phyloP scores from a whole-genome alignment of 2,113 vertebrate species.

The Mohoua ochrocephala region DNA sequence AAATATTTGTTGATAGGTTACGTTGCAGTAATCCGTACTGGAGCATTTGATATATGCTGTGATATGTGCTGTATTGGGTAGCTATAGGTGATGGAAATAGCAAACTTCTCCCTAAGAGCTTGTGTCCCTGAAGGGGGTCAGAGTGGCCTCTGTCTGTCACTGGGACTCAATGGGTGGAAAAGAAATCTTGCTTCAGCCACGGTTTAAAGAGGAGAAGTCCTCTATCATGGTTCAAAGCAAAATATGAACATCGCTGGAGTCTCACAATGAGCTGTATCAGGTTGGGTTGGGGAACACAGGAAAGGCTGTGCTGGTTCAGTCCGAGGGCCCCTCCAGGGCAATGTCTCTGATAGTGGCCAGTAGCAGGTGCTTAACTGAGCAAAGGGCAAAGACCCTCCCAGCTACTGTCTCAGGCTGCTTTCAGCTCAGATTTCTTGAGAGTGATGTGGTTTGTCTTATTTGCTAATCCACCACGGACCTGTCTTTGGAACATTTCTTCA shows the following conservation, averaged over 20 bases:
- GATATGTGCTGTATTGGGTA: not conserved
- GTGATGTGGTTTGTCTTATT: not conserved
- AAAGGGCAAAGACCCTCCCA: not conserved
- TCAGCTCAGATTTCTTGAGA: not conserved
- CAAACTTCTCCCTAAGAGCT: not conserved
- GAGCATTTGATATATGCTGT: not conserved
- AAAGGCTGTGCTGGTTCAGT: not conserved
- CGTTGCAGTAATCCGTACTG: not conserved
- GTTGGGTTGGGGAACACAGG: not conserved
- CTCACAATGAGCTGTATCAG: accelerated
- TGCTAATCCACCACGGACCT: not conserved
- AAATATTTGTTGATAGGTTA: not conserved
- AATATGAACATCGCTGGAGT: not conserved
- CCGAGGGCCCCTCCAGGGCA: not conserved
- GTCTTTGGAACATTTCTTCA: not conserved
- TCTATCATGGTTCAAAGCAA: not conserved
- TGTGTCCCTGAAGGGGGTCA: not conserved
- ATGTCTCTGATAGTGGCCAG: not conserved
- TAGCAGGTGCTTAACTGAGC: not conserved
- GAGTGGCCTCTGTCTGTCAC: not conserved
- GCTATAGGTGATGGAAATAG: not conserved
- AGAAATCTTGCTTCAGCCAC: not conserved
- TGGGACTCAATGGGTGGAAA: not conserved
- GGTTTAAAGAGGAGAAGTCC: not conserved
- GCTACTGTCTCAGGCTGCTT: not conserved